These are phyloP conservation scores for Narcine bancroftii DNA, from an alignment of 2,113 vertebrate species.

Conservation along the genomic window DNA sequence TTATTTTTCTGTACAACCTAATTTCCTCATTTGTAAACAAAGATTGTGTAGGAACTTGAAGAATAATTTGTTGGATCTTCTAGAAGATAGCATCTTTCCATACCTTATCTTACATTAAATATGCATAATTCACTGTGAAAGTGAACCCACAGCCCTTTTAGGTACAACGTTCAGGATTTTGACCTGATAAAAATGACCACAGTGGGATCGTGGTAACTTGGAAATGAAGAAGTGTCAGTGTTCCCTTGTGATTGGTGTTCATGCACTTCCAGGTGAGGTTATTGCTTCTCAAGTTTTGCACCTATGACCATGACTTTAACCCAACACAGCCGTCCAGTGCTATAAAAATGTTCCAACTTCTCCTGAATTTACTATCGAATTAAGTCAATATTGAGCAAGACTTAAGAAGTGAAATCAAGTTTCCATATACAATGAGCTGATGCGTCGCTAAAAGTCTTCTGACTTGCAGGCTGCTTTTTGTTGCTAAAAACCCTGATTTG, in stretches of 20 bases:
- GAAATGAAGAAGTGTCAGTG: not conserved
- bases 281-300: not conserved
- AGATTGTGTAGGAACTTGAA: not conserved
- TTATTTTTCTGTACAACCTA: not conserved
- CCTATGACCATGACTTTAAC: not conserved
- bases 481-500: not conserved
- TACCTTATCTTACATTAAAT: not conserved
- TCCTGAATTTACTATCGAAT: not conserved
- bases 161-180: not conserved
- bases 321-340: not conserved
- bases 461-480: not conserved
- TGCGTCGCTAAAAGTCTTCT: not conserved
- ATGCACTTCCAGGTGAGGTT: not conserved
- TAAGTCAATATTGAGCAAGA: not conserved
- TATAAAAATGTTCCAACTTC: not conserved
- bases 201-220: not conserved
- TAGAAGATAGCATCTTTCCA: not conserved
- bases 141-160: not conserved
- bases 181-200: not conserved
- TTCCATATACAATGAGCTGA: not conserved
- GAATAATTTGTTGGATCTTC: not conserved
- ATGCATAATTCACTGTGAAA: not conserved
- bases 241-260: not conserved
- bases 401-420: not conserved
- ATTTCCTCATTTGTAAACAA: not conserved